These are phyloP conservation scores for Siderastrea radians DNA, from an alignment of 92 coral and sea anemone genomes.

Conservation along the genomic window DNA sequence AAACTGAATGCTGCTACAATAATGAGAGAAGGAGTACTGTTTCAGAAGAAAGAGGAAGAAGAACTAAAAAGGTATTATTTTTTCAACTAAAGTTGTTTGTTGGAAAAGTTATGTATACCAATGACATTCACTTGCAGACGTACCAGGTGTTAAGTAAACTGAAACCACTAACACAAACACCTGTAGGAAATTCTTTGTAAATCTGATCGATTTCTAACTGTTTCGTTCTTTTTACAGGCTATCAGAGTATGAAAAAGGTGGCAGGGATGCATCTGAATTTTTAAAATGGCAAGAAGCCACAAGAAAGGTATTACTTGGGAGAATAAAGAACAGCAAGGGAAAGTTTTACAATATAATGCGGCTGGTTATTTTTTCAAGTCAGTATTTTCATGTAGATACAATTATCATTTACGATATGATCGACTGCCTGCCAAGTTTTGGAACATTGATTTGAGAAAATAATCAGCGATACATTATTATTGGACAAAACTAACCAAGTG, in stretches of 20 bases:
- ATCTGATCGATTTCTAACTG: background rate
- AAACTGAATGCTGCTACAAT: slow-evolving; percentile 94
- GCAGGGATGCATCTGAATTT: slow-evolving; percentile 95
- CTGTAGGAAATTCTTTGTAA: background rate
- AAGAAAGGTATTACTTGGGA: slow-evolving; percentile 65
- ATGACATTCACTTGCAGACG: background rate
- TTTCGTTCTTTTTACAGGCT: slow-evolving; percentile 53
- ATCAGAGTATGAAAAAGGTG: slow-evolving; percentile 94
- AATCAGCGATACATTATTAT: too few species aligned
- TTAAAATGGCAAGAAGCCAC: slow-evolving; percentile 92
- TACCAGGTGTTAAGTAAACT: background rate
- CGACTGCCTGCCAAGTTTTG: too few species aligned
- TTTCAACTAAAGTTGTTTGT: background rate
- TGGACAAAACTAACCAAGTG: too few species aligned
- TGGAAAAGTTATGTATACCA: too few species aligned
- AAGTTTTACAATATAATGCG: too few species aligned
- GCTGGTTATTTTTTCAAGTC: background rate
- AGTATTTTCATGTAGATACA: background rate
- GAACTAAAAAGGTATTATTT: slow-evolving; percentile 80
- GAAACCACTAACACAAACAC: too few species aligned
- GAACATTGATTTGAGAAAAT: too few species aligned
- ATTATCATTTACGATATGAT: too few species aligned
- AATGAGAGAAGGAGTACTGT: slow-evolving; percentile 96
- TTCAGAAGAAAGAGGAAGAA: slow-evolving; percentile 95
- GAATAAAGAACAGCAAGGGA: too few species aligned